These are phyloP conservation scores for Orchesellides sinensis DNA, from an alignment of 2,888 invertebrate species.

Conservation along the genomic window DNA sequence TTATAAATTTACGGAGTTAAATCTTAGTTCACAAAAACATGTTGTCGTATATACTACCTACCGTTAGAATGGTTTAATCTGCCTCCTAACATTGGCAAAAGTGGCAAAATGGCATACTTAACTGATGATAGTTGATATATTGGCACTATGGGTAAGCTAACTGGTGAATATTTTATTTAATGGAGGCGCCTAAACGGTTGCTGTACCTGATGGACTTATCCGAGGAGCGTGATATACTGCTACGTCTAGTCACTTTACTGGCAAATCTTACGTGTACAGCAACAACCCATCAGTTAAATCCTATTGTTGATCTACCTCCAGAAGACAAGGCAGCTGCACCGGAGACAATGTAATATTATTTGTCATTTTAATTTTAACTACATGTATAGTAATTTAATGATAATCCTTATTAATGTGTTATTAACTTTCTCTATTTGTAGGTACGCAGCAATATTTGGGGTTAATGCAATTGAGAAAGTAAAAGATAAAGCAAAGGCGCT, in stretches of 20 bases:
- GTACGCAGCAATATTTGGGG: constrained; percentile 78
- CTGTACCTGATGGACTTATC: constrained; percentile 78
- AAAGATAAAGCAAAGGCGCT: constrained; percentile 76
- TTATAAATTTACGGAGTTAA: too few relatives aligned
- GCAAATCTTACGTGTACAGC: constrained; percentile 78
- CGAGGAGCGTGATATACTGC: constrained; percentile 77
- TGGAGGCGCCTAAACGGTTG: constrained; percentile 79
- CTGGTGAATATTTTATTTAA: constrained; percentile 7
- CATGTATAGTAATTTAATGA: background rate
- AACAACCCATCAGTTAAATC: constrained; percentile 77
- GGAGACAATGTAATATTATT: constrained; percentile 78
- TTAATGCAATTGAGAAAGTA: constrained; percentile 77
- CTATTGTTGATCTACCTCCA: constrained; percentile 78
- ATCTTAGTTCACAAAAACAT: too few relatives aligned
- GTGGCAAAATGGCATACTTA: too few relatives aligned
- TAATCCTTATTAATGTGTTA: too few relatives aligned
- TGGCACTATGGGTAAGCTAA: background rate
- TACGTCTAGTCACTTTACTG: constrained; percentile 79
- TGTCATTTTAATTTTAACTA: background rate
- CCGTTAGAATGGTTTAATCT: too few relatives aligned
- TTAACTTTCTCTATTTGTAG: constrained; percentile 74
- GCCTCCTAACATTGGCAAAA: too few relatives aligned
- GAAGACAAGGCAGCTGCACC: constrained; percentile 80
- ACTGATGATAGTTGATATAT: background rate
- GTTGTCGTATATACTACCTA: too few relatives aligned